Evolutionary conservation across 2,888 invertebrate species (phyloP).

Genomic region (Synanthedon myopaeformis): DNA sequence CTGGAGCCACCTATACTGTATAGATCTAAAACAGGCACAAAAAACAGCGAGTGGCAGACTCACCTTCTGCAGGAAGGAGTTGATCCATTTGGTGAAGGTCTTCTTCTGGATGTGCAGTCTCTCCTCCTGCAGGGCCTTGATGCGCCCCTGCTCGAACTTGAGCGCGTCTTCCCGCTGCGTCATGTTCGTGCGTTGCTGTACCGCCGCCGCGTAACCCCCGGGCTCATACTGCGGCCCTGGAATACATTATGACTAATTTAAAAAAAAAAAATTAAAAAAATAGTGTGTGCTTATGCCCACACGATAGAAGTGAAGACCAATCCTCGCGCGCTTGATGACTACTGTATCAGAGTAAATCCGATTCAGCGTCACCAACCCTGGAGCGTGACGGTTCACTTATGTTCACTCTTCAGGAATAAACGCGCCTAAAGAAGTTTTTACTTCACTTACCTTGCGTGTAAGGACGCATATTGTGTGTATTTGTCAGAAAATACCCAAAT

Average conservation of each 20-base stretch:
- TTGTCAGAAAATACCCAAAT: too few relatives aligned
- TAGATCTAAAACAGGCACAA: too few relatives aligned
- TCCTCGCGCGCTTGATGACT: too few relatives aligned
- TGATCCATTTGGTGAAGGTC: slow-evolving; percentile 99
- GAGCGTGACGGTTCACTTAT: too few relatives aligned
- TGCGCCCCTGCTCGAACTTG: slow-evolving; percentile 96
- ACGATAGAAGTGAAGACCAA: neutral
- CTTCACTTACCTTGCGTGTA: too few relatives aligned
- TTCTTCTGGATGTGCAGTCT: slow-evolving; percentile 99
- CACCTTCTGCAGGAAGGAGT: slow-evolving; percentile 95
- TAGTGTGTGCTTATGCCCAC: too few relatives aligned
- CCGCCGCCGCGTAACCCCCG: slow-evolving; percentile 72
- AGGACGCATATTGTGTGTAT: too few relatives aligned
- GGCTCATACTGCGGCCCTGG: slow-evolving; percentile 77
- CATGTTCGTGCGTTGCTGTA: slow-evolving; percentile 82
- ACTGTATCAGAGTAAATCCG: too few relatives aligned
- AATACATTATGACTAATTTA: slow-evolving; percentile 3
- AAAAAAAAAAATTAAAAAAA: neutral
- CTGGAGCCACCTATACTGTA: too few relatives aligned
- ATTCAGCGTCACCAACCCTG: too few relatives aligned
- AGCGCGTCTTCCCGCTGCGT: slow-evolving; percentile 91
- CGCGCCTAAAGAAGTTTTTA: too few relatives aligned
- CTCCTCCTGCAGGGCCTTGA: slow-evolving; percentile 96
- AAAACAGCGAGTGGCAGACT: slow-evolving; percentile 4
- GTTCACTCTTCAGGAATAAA: too few relatives aligned